Base-by-base conservation (phyloP, 1,140 invertebrate species). In the Temnothorax curvispinosus region DNA sequence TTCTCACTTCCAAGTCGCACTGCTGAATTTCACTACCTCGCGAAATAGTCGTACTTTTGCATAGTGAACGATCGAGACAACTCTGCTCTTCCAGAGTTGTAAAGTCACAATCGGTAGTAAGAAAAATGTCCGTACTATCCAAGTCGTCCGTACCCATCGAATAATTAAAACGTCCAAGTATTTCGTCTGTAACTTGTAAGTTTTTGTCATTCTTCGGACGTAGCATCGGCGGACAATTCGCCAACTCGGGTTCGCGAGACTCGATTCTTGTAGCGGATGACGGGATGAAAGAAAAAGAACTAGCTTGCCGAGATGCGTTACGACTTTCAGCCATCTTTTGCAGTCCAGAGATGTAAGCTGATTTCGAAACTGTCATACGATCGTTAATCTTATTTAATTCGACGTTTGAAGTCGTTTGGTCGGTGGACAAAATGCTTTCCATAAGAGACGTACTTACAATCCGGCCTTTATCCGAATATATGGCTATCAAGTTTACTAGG, bases 401-500 rank as follows among this genome's bases (percentile, higher is more conserved):
- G 7, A 2, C 3, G 11, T 77, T 74, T 44, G 27, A 38, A 50
- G 50, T 27, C 27, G 27, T 21, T 64, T 50, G 38, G 35, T 27
- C 27, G 1, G 21, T 21, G 21, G 15, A 56, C 18, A 84, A 35
- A 41, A 87, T 11, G 77, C 47, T 65, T 78, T 89, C 44, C 88
- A 89, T 88, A 35, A 56, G 74, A 21, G 76, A 47, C 0, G 93
- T 93, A 69, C 69, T 87, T 27, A 94, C 87, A 54, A 95, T 65
- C 44, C 90, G 87, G n/a, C 87, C 89, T 44, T 92, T 91, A 2
- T 91, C 86, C 2, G 93, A 90, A 85, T 95, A 95, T 65, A 95
- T 92, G 13, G 89, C 93, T 65, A 95, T 77, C 15, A 95, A 89
- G 86, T 88, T 94, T 13, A 91, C 90, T 0, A 87, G 65, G 13